Evolutionary conservation across 2,797 vertebrate genomes (phyloP).

Genomic region (Ateles fusciceps): DNA sequence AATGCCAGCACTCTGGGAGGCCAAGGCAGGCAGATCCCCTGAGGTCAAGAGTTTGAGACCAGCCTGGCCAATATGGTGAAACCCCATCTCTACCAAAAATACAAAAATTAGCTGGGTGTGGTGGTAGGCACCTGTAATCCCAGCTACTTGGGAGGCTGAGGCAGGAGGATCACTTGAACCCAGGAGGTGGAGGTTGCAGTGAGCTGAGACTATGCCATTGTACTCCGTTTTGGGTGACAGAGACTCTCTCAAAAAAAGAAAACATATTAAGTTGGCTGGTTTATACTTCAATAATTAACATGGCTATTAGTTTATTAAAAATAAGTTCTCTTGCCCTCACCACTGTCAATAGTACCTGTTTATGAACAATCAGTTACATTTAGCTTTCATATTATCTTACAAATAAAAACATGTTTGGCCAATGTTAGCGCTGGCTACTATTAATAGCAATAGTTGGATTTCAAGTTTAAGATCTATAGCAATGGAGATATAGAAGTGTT

Average conservation of each 20-base stretch:
- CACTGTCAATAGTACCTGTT: neutral
- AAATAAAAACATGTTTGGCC: neutral
- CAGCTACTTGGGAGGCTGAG: neutral
- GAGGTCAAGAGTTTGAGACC: neutral
- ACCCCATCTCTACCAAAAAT: neutral
- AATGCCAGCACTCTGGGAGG: neutral
- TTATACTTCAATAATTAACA: neutral
- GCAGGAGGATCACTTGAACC: neutral
- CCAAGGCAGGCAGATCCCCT: neutral
- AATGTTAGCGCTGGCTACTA: neutral
- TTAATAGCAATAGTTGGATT: neutral
- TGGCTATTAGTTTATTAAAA: neutral
- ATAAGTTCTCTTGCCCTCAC: neutral
- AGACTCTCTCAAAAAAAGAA: neutral
- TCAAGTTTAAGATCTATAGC: neutral
- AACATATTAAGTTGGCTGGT: neutral
- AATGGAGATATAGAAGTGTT: neutral
- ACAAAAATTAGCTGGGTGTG: neutral
- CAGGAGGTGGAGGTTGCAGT: neutral
- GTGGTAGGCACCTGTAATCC: neutral
- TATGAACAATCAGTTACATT: neutral
- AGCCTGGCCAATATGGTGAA: neutral
- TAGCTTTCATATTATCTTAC: neutral
- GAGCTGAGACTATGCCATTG: neutral
- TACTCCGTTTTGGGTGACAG: neutral